Evolutionary conservation across 1,140 invertebrate genomes (phyloP).

Genomic region (Brachionus asplanchnoidis): DNA sequence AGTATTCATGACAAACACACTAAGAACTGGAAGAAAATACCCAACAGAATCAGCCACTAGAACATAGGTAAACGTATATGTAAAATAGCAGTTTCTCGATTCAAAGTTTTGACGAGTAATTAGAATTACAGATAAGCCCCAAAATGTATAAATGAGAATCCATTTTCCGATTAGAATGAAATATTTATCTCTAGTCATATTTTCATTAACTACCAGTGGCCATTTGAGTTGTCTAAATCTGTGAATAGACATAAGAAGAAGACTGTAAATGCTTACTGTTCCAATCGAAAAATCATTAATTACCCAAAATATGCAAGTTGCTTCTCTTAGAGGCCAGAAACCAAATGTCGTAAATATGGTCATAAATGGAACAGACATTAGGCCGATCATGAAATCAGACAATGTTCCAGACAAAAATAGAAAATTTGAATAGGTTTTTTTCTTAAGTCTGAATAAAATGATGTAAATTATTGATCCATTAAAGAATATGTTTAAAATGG

Average conservation of each 20-base stretch:
- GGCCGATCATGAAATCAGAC: conserved; percentile 43
- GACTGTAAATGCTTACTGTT: conserved; percentile 62
- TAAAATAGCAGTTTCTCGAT: neutral
- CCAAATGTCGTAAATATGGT: conserved; percentile 42
- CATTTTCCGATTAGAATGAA: neutral
- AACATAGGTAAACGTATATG: neutral
- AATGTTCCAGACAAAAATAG: conserved; percentile 8
- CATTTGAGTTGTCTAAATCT: conserved; percentile 77
- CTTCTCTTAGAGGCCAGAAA: conserved; percentile 42
- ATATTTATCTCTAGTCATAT: conserved; percentile 16
- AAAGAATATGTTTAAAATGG: neutral
- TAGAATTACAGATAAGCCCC: neutral
- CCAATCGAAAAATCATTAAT: conserved; percentile 41
- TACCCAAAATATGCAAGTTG: conserved; percentile 39
- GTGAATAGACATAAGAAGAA: conserved; percentile 72
- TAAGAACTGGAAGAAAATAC: neutral
- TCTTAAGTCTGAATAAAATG: neutral
- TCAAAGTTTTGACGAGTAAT: neutral
- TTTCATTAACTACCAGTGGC: conserved; percentile 61
- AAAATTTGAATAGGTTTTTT: conserved; percentile 12
- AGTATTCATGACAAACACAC: neutral
- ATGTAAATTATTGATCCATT: neutral
- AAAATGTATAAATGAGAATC: conserved; percentile 23
- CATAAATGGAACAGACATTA: conserved; percentile 43
- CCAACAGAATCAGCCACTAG: neutral